Evolutionary conservation across 2,888 invertebrate species (phyloP), one percentile per base, ranked within the genome.

Genomic region (Entomobrya proxima): DNA sequence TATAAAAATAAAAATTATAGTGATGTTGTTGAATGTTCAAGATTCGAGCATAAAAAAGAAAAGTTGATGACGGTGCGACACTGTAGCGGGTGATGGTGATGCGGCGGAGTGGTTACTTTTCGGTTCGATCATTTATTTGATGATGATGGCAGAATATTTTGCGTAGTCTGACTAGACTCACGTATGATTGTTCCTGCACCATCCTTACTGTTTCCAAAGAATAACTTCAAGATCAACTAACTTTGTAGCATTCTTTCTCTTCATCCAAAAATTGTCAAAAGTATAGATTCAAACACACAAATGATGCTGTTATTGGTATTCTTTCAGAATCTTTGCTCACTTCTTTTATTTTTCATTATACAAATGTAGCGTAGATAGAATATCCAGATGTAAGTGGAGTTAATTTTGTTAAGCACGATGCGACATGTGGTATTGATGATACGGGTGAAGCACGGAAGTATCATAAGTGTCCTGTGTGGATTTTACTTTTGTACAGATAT

Each of bases 1-100:
- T 67, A 67, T 67, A 67, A 69, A 69, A 69, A 67, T 67, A 67
- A 69, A 69, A 69, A 69, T 69, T 69, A 69, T 44, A 44, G 69
- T 27, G 27, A 44, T 44, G 69, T 44, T 2, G 37, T 61, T 18
- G 1, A 64, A 64, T 55, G 35, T 35, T 37, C 13, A 18, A 40
- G 27, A 69, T 27, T 7, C 44, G n/a, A 44, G 27, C 52, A 52
- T 52, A 69, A 32, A 44, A 69, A 69, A 44, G 40, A 58, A 58
- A 69, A 69, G 24, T 69, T 69, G 69, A 69, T 69, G 69, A 69
- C 69, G 40, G 11, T 44, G 69, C 69, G 40, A 37, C 40, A 40
- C 67, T 21, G 67, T 21, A 35, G 11, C 30, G 15, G 24, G 15
- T 55, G 32, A 32, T 58, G n/a, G 30, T 58, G 32, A 5, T 58